Base-by-base conservation (phyloP, 2,888 invertebrate species). In the Diloba caeruleocephala region DNA sequence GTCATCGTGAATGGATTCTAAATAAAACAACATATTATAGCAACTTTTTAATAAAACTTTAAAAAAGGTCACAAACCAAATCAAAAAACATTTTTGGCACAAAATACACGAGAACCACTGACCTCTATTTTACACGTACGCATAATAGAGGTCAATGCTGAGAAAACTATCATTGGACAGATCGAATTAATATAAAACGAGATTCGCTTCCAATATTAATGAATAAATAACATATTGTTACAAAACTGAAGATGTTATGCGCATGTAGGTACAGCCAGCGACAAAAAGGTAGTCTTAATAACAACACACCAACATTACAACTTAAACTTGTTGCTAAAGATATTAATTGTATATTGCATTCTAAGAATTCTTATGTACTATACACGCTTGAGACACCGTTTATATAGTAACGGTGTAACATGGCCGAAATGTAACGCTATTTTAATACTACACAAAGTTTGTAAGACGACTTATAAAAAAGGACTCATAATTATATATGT, bases 61-160 rank as follows among this genome's bases (percentile, higher is more conserved):
- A 31, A 45, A 55, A 51, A 69, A 65, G 34, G 53, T 38, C 33
- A 58, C 52, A 69, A 54, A 50, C 23, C 58, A 54, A 59, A 43
- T 44, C 2, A 53, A 49, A 46, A 53, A 54, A 29, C 31, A 55
- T 62, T 57, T 66, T 71, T 70, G 70, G 67, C 71, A 70, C 71
- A 52, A 62, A 21, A 48, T 38, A 42, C 37, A 52, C 23, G 19
- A 45, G 7, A 43, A 45, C 32, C 19, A n/a, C n/a, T n/a, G n/a
- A n/a, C n/a, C n/a, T n/a, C n/a, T n/a, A n/a, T n/a, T n/a, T n/a
- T n/a, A n/a, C n/a, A n/a, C n/a, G n/a, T n/a, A n/a, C n/a, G n/a
- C n/a, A n/a, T n/a, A n/a, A n/a, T n/a, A n/a, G n/a, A n/a, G n/a
- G n/a, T n/a, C n/a, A n/a, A n/a, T n/a, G n/a, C n/a, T n/a, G n/a